Evolutionary conservation across 2,888 invertebrate genomes (phyloP).

Genomic region (Leptogaster cylindrica): DNA sequence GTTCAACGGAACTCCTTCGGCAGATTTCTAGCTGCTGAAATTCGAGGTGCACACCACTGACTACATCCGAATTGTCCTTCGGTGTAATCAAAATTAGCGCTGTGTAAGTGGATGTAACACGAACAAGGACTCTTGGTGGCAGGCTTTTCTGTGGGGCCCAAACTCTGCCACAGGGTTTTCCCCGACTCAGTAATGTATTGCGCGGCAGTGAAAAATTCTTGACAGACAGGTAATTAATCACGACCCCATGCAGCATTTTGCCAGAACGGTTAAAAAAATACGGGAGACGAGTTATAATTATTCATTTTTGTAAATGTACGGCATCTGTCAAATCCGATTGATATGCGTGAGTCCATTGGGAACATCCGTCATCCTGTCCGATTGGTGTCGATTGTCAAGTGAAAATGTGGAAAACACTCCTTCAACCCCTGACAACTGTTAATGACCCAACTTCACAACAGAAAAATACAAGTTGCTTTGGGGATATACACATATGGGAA

Average conservation of each 20-base stretch:
- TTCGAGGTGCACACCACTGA: not conserved
- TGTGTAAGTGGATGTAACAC: not conserved
- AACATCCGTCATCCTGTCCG: constrained; percentile 36
- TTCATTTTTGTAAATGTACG: constrained; percentile 40
- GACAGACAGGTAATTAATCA: constrained; percentile 47
- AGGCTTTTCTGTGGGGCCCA: constrained; percentile 15
- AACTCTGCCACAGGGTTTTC: not conserved
- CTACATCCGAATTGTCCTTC: not conserved
- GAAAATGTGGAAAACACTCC: constrained; percentile 27
- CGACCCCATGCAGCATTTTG: constrained; percentile 19
- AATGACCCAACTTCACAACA: no score
- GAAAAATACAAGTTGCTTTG: no score
- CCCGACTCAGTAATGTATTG: constrained; percentile 12
- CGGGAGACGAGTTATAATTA: constrained; percentile 40
- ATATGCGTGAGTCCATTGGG: constrained; percentile 36
- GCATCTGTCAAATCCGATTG: constrained; percentile 41
- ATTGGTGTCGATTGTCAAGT: constrained; percentile 12
- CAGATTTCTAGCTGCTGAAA: constrained; percentile 13
- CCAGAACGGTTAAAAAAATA: constrained; percentile 36
- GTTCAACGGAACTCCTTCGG: constrained; percentile 28
- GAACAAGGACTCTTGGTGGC: no score
- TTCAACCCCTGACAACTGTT: not conserved
- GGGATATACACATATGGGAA: no score
- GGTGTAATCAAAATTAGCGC: constrained; percentile 17
- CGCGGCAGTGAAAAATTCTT: constrained; percentile 43